Conservation (phyloP, 1,140 invertebrate genomes). For the Brachionus calyciflorus region DNA sequence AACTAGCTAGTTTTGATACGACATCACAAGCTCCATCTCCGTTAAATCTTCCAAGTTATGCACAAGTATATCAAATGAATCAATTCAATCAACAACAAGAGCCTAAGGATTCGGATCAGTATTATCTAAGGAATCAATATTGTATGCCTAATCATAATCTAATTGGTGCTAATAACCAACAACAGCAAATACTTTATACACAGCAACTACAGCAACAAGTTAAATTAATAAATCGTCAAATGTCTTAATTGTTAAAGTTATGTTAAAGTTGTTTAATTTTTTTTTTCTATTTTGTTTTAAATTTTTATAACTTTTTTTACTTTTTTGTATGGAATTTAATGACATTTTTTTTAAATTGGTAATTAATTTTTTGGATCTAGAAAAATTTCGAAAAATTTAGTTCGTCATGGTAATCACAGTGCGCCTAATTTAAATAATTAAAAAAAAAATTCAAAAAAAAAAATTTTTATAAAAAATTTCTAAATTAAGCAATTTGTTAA, state of each 20-base stretch:
- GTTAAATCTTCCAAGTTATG: not conserved
- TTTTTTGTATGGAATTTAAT: conserved; percentile 2
- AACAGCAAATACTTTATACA: not conserved
- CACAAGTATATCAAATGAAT: not conserved
- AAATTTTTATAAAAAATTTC: too few species aligned
- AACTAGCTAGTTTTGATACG: conserved; percentile 30
- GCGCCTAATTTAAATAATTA: not conserved
- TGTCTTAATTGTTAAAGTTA: conserved; percentile 44
- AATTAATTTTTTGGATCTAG: too few species aligned
- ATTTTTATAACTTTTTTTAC: not conserved
- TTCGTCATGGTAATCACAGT: too few species aligned
- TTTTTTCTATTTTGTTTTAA: not conserved
- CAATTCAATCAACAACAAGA: not conserved
- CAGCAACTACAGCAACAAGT: conserved; percentile 42
- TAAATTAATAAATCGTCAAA: conserved; percentile 42
- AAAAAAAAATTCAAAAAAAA: too few species aligned
- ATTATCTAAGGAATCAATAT: not conserved
- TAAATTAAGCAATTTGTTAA: not conserved
- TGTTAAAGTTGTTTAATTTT: conserved; percentile 41
- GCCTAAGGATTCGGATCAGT: not conserved
- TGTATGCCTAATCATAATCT: not conserved
- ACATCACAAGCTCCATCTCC: not conserved
- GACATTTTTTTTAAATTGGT: not conserved
- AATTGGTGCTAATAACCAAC: not conserved
- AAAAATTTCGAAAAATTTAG: too few species aligned